phyloP scores from a whole-genome alignment of 2,888 invertebrate species.

The Leptopilina drosophilae region DNA sequence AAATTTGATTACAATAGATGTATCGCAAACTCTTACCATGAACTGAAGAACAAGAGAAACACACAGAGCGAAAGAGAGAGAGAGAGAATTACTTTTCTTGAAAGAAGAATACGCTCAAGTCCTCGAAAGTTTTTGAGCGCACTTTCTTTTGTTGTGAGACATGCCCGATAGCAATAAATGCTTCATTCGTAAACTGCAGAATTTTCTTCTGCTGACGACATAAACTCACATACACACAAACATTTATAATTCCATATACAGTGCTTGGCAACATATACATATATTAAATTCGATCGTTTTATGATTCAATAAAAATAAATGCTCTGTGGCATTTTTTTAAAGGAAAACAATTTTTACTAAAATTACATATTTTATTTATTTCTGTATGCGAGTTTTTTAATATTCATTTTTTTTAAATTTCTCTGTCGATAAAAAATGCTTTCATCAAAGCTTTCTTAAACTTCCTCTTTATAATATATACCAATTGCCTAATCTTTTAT shows the following conservation, averaged over 20 bases:
- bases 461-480: too few relatives aligned
- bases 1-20: neutral
- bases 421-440: too few relatives aligned
- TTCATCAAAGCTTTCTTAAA: too few relatives aligned
- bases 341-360: too few relatives aligned
- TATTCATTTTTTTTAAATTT: too few relatives aligned
- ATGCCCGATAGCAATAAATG: conserved; percentile 7
- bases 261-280: neutral
- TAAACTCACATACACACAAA: too few relatives aligned
- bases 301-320: neutral
- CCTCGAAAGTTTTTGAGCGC: neutral
- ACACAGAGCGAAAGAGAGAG: too few relatives aligned
- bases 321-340: neutral
- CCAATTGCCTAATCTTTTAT: too few relatives aligned
- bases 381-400: too few relatives aligned
- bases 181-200: neutral
- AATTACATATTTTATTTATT: too few relatives aligned
- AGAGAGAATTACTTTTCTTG: neutral
- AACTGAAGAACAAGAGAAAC: neutral
- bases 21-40: neutral
- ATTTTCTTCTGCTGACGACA: conserved; percentile 19
- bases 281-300: conserved; percentile 14
- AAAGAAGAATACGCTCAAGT: neutral
- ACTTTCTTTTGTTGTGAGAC: neutral
- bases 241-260: neutral